phyloP scores from a whole-genome alignment of 2,888 invertebrate genomes.

The Lomographa bimaculata region DNA sequence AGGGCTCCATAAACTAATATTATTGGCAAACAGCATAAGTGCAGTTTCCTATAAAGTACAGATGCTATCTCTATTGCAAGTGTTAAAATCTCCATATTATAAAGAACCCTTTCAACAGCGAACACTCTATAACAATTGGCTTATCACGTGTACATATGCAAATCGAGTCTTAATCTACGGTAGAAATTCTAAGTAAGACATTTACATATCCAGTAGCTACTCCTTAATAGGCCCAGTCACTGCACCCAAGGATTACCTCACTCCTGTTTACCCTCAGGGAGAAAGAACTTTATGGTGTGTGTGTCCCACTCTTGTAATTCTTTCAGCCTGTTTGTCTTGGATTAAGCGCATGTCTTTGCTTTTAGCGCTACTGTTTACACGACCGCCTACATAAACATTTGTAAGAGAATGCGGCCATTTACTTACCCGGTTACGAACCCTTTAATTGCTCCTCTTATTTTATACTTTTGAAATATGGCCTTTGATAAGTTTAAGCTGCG shows the following conservation, averaged over 20 bases:
- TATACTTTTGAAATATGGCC: slow-evolving; percentile 67
- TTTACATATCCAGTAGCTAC: slow-evolving; percentile 66
- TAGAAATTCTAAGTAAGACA: slow-evolving; percentile 64
- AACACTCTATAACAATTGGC: slow-evolving; percentile 38
- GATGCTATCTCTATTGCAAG: neutral
- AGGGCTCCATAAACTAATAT: no score
- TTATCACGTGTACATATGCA: slow-evolving; percentile 58
- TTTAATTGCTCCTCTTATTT: slow-evolving; percentile 76
- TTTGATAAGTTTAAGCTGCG: slow-evolving; percentile 60
- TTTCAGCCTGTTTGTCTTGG: slow-evolving; percentile 77
- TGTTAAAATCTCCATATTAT: slow-evolving; percentile 14
- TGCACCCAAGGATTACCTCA: slow-evolving; percentile 69
- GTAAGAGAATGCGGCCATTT: slow-evolving; percentile 67
- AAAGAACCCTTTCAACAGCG: slow-evolving; percentile 32
- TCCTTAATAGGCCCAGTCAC: slow-evolving; percentile 62
- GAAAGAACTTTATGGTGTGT: slow-evolving; percentile 63
- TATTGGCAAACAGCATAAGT: no score
- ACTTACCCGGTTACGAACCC: slow-evolving; percentile 65
- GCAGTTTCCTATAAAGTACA: no score
- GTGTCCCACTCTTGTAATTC: slow-evolving; percentile 73
- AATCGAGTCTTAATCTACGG: slow-evolving; percentile 60
- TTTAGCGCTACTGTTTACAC: slow-evolving; percentile 78
- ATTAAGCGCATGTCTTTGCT: slow-evolving; percentile 80
- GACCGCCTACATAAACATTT: slow-evolving; percentile 73
- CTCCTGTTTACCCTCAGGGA: slow-evolving; percentile 63